Evolutionary conservation across 1,140 invertebrate genomes (phyloP).

Genomic region (Brachionus asplanchnoidis): DNA sequence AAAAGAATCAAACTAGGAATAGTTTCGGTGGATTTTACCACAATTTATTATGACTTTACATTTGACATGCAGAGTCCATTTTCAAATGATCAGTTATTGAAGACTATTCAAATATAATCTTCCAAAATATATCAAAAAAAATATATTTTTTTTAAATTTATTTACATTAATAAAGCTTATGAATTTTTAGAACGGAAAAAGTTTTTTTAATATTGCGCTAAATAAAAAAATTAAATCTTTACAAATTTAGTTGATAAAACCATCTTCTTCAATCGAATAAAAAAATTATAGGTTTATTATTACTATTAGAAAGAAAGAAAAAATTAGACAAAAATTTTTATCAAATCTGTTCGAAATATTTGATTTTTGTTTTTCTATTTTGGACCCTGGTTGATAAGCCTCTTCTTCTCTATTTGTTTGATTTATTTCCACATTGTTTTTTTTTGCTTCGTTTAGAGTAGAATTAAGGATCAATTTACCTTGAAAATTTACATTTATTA

Average conservation of each 20-base stretch:
- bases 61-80: constrained; percentile 13
- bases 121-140: not conserved
- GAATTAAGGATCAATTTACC: constrained; percentile 9
- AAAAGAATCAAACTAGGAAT: constrained; percentile 27
- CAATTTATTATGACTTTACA: constrained; percentile 35
- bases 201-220: not conserved
- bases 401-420: not conserved
- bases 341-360: not conserved
- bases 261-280: not conserved
- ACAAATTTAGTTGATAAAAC: not conserved
- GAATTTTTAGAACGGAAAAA: not conserved
- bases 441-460: not conserved
- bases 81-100: constrained; percentile 2
- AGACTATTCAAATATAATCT: not conserved
- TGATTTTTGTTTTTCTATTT: not conserved
- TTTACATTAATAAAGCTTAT: not conserved
- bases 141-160: not conserved
- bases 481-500: not conserved
- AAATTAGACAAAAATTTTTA: not conserved
- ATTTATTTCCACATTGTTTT: not conserved
- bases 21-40: constrained; percentile 3
- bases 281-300: not conserved
- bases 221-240: not conserved
- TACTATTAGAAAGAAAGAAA: not conserved
- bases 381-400: not conserved